Base-by-base conservation (phyloP, 2,888 invertebrate genomes). In the Meteorus cinctellus region DNA sequence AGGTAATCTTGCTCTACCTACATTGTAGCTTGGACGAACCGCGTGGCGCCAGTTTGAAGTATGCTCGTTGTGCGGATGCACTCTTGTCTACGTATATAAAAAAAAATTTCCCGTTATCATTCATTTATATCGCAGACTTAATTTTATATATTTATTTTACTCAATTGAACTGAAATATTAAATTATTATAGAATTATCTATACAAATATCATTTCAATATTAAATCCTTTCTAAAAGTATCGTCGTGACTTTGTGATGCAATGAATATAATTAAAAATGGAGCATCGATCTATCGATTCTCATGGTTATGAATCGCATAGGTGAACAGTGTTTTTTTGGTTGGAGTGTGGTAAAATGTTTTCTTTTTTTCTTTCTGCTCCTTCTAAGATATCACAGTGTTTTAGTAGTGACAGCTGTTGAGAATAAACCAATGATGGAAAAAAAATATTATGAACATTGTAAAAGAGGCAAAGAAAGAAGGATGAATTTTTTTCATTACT, bases 31-130 rank as follows among this genome's bases (percentile, higher is more conserved):
- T 72, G 74, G 72, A 82, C 85, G 82, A 84, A 86, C 83, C 86
- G 86, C 87, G 84, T 88, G 89, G 88, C 88, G 88, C 88, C 89
- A 89, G 89, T 89, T 89, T 88, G 86, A 88, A 88, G 87, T 84
- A 88, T 86, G 87, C 88, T 86, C 84, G 86, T 88, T 85, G 85
- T 85, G 87, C 84, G 89, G 83, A 84, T 89, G 89, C 88, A 88
- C 86, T 87, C 85, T 83, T 81, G 55, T 55, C 55, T 55, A n/a
- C 19, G 55, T 19, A 55, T 55, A 55, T 55, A 55, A 55, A 55
- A 48, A 48, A 48, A 16, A 16, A n/a, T 31, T 29, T 62, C 16
- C n/a, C 31, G 14, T 27, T 62, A 16, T 34, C 19, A 19, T 65
- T 65, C 41, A 41, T 8, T 41, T 41, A 8, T 10, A 41, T 62